Conservation (phyloP, 2,888 invertebrate genomes). For the Aphodius sticticus region DNA sequence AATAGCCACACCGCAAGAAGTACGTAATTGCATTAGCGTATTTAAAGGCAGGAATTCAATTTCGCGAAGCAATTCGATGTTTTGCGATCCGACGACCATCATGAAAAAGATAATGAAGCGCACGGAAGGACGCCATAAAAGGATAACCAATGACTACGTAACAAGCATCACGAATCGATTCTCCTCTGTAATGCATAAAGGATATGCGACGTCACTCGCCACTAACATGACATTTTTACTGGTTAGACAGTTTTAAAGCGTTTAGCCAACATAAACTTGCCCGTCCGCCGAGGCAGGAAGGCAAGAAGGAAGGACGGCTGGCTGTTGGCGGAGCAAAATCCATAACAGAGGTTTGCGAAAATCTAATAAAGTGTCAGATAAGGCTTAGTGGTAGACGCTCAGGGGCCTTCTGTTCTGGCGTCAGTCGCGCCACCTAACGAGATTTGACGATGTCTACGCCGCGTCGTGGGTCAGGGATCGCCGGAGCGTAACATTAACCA, state of each 20-base stretch:
- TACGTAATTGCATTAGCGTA: not conserved
- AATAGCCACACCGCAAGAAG: not conserved
- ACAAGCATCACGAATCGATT: not conserved
- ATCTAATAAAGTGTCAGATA: slow-evolving; percentile 4
- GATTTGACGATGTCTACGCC: not conserved
- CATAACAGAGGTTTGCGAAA: slow-evolving; percentile 4
- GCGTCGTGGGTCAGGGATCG: not conserved
- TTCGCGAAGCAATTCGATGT: not conserved
- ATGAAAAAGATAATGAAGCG: not conserved
- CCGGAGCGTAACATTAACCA: not conserved
- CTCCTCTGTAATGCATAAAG: not conserved
- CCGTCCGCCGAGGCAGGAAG: not conserved
- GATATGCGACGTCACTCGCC: not conserved
- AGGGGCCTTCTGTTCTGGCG: not conserved
- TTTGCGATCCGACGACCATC: not conserved
- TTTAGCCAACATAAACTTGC: not conserved
- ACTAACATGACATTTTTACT: not conserved
- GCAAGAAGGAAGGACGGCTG: not conserved
- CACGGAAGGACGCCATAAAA: not conserved
- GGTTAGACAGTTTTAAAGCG: not conserved
- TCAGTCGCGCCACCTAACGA: not conserved
- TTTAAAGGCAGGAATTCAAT: not conserved
- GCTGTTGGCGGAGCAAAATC: not conserved
- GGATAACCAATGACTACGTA: not conserved
- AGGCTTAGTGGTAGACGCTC: not conserved